Evolutionary conservation across 1,140 invertebrate species (phyloP), one percentile per base, ranked within the genome.

Genomic region (Calosoma granatense): DNA sequence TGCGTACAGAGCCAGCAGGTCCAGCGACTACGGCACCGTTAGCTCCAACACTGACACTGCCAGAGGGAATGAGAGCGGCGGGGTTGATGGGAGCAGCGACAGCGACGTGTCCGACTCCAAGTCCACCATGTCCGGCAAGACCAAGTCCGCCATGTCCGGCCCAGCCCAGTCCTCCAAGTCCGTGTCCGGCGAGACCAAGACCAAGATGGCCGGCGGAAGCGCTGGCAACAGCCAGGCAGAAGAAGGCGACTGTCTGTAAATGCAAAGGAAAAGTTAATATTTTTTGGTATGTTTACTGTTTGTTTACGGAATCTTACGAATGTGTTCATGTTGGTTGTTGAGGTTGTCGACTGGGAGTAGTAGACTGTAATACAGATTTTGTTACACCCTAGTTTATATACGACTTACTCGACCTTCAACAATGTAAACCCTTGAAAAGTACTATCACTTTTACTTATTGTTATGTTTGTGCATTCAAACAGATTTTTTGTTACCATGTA

Each of bases 361-460:
- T 17, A 17, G 17, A 47, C 41, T 47, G 41, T 17, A 17, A 47
- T 47, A 17, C 15, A 4, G 41, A 47, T 4, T 47, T 4, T 9
- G 3, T 4, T 47, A 17, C 41, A 47, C 41, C 41, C 41, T 17
- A 47, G 6, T 47, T 12, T 47, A 47, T 47, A 47, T 47, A 47
- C 15, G 17, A 11, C 4, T 4, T 11, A 17, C 9, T 4, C 41
- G 17, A 47, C 41, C 41, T 47, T 47, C 41, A 17, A 17, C 6
- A 12, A 47, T 17, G 41, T 4, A 4, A 47, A 47, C 41, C 41
- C 41, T 47, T 47, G 41, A 47, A 9, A 12, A 12, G 15, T 17
- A 47, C 41, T 47, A 47, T 47, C 17, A 47, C 41, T 47, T 47
- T 47, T 47, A 47, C 41, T 47, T 17, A 47, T 47, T 47, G 41